Conservation (phyloP, 2,113 vertebrate species). For the Baryphthengus martii region DNA sequence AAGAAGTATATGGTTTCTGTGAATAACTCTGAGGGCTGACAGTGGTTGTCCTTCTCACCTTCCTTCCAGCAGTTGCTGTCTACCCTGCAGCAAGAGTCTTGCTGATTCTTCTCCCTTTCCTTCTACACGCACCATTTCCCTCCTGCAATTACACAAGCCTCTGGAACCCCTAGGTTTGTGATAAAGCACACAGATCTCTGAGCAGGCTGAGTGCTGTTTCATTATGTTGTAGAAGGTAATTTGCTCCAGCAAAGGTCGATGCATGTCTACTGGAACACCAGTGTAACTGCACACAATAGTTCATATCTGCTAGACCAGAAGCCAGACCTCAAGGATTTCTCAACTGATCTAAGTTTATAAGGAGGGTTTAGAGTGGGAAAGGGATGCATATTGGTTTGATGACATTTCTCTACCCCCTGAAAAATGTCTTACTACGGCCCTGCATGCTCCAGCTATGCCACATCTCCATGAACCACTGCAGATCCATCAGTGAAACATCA, state of each 20-base stretch:
- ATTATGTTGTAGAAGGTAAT: not conserved
- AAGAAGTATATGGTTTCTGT: not conserved
- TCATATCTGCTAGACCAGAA: not conserved
- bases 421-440: not conserved
- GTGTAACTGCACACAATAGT: fast-evolving
- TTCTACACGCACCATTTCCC: not conserved
- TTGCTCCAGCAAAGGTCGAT: not conserved
- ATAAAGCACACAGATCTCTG: not conserved
- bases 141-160: not conserved
- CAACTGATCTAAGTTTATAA: not conserved
- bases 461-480: not conserved
- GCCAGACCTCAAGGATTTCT: not conserved
- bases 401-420: no score
- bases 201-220: not conserved
- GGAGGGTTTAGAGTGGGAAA: not conserved
- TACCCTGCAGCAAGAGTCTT: not conserved
- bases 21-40: not conserved
- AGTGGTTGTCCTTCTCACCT: not conserved
- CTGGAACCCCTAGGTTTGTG: not conserved
- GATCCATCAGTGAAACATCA: not conserved
- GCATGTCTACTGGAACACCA: not conserved
- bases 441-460: not conserved
- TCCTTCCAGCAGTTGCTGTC: not conserved
- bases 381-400: not conserved
- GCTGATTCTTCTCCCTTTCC: not conserved